These are phyloP conservation scores for Caenorhabditis sp. DNA, from an alignment of 2,888 invertebrate genomes.

Conservation along the genomic window DNA sequence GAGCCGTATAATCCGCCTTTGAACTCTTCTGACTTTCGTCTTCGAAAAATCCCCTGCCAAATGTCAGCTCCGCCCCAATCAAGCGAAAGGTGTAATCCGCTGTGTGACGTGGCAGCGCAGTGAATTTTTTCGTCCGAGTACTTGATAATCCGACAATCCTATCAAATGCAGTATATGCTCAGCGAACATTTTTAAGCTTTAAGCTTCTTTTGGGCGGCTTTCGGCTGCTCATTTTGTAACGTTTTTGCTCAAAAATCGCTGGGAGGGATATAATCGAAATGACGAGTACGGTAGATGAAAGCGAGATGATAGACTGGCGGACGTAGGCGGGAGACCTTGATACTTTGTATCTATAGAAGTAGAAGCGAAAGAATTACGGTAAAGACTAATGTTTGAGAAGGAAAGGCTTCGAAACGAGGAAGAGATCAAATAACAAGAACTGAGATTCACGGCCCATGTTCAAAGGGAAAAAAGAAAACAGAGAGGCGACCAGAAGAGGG, in stretches of 20 bases:
- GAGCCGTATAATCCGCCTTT: no score
- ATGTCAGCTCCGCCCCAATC: slow-evolving; percentile 3
- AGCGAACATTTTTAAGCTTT: no score
- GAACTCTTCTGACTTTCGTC: slow-evolving; percentile 3
- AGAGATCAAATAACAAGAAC: slow-evolving; percentile 15
- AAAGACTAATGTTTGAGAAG: not conserved
- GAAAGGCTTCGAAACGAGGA: not conserved
- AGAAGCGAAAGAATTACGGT: no score
- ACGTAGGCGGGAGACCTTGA: no score
- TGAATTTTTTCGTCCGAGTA: not conserved
- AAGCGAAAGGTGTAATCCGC: no score
- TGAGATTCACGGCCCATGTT: not conserved
- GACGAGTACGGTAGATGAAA: not conserved
- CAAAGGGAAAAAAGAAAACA: not conserved
- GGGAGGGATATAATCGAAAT: no score
- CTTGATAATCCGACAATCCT: not conserved
- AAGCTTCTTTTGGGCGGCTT: no score
- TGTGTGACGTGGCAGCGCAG: not conserved
- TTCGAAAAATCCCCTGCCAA: no score
- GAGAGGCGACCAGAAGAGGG: not conserved
- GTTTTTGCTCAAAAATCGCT: no score
- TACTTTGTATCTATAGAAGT: not conserved
- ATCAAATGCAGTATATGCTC: no score
- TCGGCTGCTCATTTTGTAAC: no score
- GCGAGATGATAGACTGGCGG: no score